Base-by-base conservation (phyloP, 2,888 invertebrate species). In the Cacoxenus indagator region DNA sequence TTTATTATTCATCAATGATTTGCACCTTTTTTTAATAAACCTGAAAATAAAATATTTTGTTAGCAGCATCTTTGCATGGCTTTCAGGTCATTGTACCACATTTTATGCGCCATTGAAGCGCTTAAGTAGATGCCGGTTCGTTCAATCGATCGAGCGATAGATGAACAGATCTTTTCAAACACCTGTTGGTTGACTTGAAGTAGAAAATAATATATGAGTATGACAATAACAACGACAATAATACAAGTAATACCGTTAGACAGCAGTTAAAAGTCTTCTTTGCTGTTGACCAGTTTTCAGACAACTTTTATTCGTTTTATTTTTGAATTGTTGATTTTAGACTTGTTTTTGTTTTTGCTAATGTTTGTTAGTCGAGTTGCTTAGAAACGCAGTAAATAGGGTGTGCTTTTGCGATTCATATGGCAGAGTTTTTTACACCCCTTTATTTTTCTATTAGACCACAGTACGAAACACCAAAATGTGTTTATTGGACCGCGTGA, bases 21-120 rank as follows among this genome's bases (percentile, higher is more conserved):
- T 37, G 37, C 37, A 37, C 37, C 37, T 37, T 37, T n/a, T n/a
- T 37, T 37, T 37, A 37, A 37, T 37, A 37, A 8, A 37, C 37
- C 37, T 37, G 37, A 37, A 37, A 37, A 37, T 11, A 37, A 37
- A 37, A 31, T 14, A 8, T 37, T 37, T 37, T 37, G 9, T 37
- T 14, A 37, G 9, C 8, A 37, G 14, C 14, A 14, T 37, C 37
- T 37, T 37, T 37, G n/a, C n/a, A 37, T 37, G 8, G 37, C 37
- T 37, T 14, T 26, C 19, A 27, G 55, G 55, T 55, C 55, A 55
- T 55, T 55, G 55, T 55, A 55, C 55, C 17, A 55, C 27, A 55
- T 55, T 55, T 55, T 26, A 55, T 27, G 27, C 27, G n/a, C n/a
- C 48, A 17, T 17, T 14, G 48, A 48, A 8, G 17, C 1, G 48